Base-by-base conservation (phyloP, 2,888 invertebrate genomes). In the Eilema depressum region DNA sequence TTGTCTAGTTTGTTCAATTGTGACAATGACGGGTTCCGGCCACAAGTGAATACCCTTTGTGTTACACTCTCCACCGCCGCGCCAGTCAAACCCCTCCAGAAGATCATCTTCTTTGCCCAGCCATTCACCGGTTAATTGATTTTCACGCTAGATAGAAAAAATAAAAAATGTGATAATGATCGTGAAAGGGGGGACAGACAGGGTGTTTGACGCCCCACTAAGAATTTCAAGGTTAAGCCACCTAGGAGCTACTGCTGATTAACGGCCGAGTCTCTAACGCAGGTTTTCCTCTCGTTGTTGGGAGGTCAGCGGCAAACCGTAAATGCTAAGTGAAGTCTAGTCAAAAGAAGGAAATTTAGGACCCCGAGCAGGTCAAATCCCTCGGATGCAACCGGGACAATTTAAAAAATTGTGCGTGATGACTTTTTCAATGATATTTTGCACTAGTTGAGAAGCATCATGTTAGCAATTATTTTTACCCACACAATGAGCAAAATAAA, bases 1-100 rank as follows among this genome's bases (percentile, higher is more conserved):
- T 70, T 85, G 71, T 8, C 81, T 83, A 20, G 72, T 73, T 12
- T 23, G 17, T 17, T 69, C 93, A 75, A 96, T 91, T 73, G 96
- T 96, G 61, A 97, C 96, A 70, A 97, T 92, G 89, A 98, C 98
- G 57, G 99, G 97, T 86, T 99, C 97, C 26, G 98, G 98, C 99
- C 99, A 99, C n/a, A 87, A 96, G 28, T 98, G 95, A 80, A 99
- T 99, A 47, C 99, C 99, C 12, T 98, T 98, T n/a, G 99, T 99
- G 86, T 99, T 98, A 66, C 98, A 96, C 87, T 98, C 98, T 1
- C 98, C 97, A 14, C 99, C 99, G 1, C 98, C 98, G 82, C 98
- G 96, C 99, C 99, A 99, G 33, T 98, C 97, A 90, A 99, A 99
- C 0, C 99, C 99, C 64, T 96, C 96, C 72, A 99, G 91, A 0